Percentiles rank a stretch among this genome's conserved stretches.
Conservation (phyloP, 2,113 vertebrate species). For the Phylloscopus trochiloides region DNA sequence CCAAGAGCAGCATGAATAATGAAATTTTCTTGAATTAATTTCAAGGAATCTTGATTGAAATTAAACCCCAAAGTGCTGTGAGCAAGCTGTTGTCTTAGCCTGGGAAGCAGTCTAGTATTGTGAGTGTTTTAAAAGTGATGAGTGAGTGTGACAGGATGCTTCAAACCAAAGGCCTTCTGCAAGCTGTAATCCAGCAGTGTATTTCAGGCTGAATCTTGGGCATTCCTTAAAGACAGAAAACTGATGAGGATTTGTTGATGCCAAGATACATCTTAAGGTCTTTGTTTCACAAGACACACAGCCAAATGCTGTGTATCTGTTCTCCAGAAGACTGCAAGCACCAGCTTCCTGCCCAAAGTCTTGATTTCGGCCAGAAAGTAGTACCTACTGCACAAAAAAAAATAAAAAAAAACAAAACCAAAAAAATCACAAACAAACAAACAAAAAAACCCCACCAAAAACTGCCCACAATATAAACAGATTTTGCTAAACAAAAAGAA, state of each 20-base stretch:
- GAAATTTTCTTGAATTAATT: slow-evolving; percentile 21
- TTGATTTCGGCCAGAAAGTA: background rate
- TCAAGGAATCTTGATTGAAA: slow-evolving; percentile 15
- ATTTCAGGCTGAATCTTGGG: background rate
- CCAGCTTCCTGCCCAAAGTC: background rate
- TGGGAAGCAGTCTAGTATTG: background rate
- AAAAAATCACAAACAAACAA: background rate
- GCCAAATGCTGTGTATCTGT: accelerated
- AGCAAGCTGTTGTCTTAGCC: background rate
- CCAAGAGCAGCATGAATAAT: background rate
- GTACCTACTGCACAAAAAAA: background rate
- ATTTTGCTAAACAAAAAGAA: background rate
- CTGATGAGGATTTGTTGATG: background rate
- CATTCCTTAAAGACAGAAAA: background rate
- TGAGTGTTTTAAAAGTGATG: background rate
- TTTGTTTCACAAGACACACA: background rate
- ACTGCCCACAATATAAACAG: background rate
- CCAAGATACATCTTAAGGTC: background rate
- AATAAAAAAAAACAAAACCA: background rate
- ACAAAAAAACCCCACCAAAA: background rate
- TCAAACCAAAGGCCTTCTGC: background rate
- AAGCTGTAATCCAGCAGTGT: background rate
- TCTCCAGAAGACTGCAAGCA: background rate
- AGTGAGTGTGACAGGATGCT: background rate
- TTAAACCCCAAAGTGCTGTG: background rate